Evolutionary conservation across 2,797 vertebrate genomes (phyloP).

Genomic region (Melanotaenia boesemani): DNA sequence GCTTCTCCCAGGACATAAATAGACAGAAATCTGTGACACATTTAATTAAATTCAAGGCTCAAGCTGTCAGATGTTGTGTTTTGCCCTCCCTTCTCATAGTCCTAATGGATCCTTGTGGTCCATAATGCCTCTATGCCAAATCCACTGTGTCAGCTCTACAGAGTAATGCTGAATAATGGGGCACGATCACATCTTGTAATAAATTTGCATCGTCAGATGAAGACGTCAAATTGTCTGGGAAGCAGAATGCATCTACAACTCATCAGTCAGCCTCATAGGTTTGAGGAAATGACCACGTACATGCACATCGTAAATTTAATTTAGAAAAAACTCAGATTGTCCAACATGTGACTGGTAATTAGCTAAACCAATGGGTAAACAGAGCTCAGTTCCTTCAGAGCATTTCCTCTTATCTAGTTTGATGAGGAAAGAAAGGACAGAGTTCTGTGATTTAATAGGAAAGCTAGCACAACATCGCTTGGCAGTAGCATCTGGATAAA

Average conservation of each 20-base stretch:
- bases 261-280: slow-evolving; percentile 29
- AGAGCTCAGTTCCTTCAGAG: slow-evolving; percentile 17
- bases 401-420: slow-evolving; percentile 31
- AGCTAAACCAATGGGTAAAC: slow-evolving; percentile 37
- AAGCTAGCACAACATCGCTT: slow-evolving; percentile 24
- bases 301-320: slow-evolving; percentile 24
- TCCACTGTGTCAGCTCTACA: slow-evolving; percentile 48
- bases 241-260: slow-evolving; percentile 18
- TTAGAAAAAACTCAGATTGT: slow-evolving; percentile 19
- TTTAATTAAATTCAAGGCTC: slow-evolving; percentile 75
- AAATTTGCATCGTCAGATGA: slow-evolving; percentile 35
- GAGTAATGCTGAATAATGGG: slow-evolving; percentile 55
- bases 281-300: slow-evolving; percentile 16
- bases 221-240: slow-evolving; percentile 40
- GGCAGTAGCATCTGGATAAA: slow-evolving; percentile 56
- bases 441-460: slow-evolving; percentile 22
- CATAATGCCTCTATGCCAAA: slow-evolving; percentile 44
- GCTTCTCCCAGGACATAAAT: slow-evolving; percentile 59
- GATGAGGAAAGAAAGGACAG: slow-evolving; percentile 17
- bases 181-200: slow-evolving; percentile 45
- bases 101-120: slow-evolving; percentile 74
- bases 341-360: slow-evolving; percentile 29
- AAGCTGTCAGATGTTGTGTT: slow-evolving; percentile 63
- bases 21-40: slow-evolving; percentile 64
- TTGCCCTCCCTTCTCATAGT: slow-evolving; percentile 36